phyloP scores from a whole-genome alignment of 2,797 vertebrate genomes.

The Galago senegalensis region DNA sequence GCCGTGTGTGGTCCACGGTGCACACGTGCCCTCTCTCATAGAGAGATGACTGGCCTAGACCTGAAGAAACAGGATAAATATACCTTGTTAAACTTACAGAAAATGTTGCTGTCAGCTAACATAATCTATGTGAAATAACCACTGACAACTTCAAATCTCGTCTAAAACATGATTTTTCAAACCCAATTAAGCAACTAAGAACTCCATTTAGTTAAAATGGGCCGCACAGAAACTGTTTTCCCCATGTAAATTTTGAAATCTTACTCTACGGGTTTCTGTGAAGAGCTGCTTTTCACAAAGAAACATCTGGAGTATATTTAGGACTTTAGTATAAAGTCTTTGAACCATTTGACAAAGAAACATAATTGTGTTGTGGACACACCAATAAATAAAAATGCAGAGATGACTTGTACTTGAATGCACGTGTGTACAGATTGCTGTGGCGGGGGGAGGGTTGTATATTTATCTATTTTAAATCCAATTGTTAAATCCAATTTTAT shows the following conservation, averaged over 20 bases:
- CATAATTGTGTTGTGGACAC: background rate
- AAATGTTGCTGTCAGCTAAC: background rate
- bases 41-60: background rate
- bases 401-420: background rate
- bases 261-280: background rate
- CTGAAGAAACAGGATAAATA: background rate
- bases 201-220: background rate
- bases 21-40: background rate
- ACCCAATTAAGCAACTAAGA: background rate
- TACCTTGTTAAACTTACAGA: background rate
- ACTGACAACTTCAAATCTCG: background rate
- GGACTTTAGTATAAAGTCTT: background rate
- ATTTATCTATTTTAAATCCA: background rate
- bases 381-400: background rate
- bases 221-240: background rate
- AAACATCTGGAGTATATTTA: constrained; percentile 1
- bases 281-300: background rate
- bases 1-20: background rate
- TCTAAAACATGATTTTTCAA: background rate
- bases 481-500: background rate
- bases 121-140: background rate
- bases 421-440: background rate
- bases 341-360: background rate
- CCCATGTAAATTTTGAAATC: constrained; percentile 30
- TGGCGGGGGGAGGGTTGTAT: background rate